Evolutionary conservation across 1,140 invertebrate genomes (phyloP), one percentile per base, ranked within the genome.

Genomic region (Temnothorax nylanderi): DNA sequence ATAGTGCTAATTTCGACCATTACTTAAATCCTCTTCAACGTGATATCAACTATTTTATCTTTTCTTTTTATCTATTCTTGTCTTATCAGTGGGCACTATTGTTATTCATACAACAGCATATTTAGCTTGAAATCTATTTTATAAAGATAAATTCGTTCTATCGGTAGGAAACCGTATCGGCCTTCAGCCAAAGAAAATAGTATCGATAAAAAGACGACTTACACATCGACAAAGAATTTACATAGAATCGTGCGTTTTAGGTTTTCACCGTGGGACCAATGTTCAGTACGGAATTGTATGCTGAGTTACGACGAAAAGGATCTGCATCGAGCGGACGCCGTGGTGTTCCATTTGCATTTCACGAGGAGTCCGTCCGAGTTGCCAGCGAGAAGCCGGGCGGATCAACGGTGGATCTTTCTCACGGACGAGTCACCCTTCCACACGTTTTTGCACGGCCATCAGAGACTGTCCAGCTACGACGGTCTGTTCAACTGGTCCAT

Each of bases 401-500:
- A 94, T n/a, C 96, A 97, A 90, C 95, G 96, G 26, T 97, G 96
- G 97, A 95, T 97, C 0, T 97, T 96, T 86, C 92, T 96, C 13
- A 96, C 95, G 0, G 96, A 97, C 85, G 97, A 97, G 93, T 96
- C 96, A 41, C 96, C 96, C 0, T 90, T 94, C 10, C 89, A 96
- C 65, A 96, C 96, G 0, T 96, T 96, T 89, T 72, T 96, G 7
- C 72, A 91, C 37, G 64, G 81, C 47, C 56, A 71, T 6, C 90
- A 93, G 56, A 92, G 91, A 26, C 85, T 96, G 47, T 91, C 91
- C 4, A 89, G 96, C 47, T 96, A 96, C 76, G 95, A 96, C 74
- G 95, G 96, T 37, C 34, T 96, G 8, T 97, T 98, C 90, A 98
- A 98, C 92, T 98, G 97, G 97, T 97, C 97, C 1, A 98, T 98